Conservation (phyloP, 2,113 vertebrate species). For the Chascanopsetta lugubris region DNA sequence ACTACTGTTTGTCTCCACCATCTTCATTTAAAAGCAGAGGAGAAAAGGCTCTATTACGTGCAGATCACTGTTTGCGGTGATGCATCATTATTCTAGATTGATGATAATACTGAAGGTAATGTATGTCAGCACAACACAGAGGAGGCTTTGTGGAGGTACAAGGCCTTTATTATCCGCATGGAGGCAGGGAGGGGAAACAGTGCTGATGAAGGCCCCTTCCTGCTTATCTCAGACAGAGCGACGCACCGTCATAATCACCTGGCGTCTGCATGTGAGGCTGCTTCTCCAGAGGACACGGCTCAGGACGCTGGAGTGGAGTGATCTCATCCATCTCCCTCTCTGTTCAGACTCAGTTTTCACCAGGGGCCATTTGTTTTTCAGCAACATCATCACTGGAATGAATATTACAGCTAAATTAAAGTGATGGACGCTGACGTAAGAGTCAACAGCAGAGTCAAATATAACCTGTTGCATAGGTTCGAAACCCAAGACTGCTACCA, state of each 20-base stretch:
- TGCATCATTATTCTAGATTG: conserved; percentile 53
- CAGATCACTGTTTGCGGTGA: conserved; percentile 51
- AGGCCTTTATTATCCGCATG: conserved; percentile 65
- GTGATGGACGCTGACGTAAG: not conserved
- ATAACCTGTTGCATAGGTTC: not conserved
- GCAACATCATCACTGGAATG: not conserved
- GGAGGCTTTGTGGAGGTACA: conserved; percentile 65
- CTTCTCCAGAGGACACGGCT: conserved; percentile 18
- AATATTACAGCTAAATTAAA: not conserved
- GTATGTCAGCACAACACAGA: conserved; percentile 50
- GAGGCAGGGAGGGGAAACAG: conserved; percentile 43
- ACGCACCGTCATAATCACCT: conserved; percentile 66
- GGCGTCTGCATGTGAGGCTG: conserved; percentile 54
- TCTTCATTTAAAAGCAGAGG: conserved; percentile 27
- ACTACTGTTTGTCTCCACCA: conserved; percentile 20
- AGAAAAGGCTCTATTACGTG: conserved; percentile 46
- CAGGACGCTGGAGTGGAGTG: conserved; percentile 27
- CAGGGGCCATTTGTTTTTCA: not conserved
- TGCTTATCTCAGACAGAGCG: conserved; percentile 63
- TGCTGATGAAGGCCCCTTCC: conserved; percentile 45
- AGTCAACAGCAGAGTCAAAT: not conserved
- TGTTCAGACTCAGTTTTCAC: conserved; percentile 24
- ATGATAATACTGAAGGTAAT: conserved; percentile 54
- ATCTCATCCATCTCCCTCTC: conserved; percentile 23
- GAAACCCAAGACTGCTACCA: too few species aligned